Base-by-base conservation (phyloP, 2,113 vertebrate genomes). In the Pogona vitticeps region DNA sequence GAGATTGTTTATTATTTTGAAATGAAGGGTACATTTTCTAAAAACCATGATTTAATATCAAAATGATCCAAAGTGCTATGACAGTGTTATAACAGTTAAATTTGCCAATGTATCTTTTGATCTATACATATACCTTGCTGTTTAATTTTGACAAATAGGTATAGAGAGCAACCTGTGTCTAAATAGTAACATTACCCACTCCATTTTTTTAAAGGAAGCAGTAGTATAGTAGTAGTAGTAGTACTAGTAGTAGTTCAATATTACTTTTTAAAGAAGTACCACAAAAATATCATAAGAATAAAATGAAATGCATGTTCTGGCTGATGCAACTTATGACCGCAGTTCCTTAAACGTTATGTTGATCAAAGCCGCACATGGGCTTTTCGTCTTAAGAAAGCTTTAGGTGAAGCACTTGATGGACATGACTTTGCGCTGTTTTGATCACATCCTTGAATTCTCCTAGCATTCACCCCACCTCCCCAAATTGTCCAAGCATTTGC, bases 31-130 rank as follows among this genome's bases (percentile, higher is more conserved):
- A 94, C 90, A 95, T 90, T 94, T 94, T 83, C 71, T 85, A 93
- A 86, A 90, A 79, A 70, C 31, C 31, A 28, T 5, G 15, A 42
- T 71, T 73, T 83, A 88, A 95, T 96, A 95, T 94, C 92, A 96
- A 97, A 97, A 91, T 92, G 93, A 90, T 91, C 75, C 82, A 96
- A 97, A 96, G 95, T 97, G 96, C 96, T 95, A 89, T 71, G 90
- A 93, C 89, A 92, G 91, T 80, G 33, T 70, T 78, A 85, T 36
- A 78, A 78, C 68, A 85, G 91, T 96, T 85, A 94, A n/a, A 96
- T 86, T 96, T 96, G 96, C 90, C 92, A 91, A 92, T 92, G 84
- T 31, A 71, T 76, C 38, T 89, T 94, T 91, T 88, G 79, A 91
- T 88, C 89, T 95, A 92, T 76, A 86, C 72, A 87, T 84, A 90